Base-by-base conservation (phyloP, 2,797 vertebrate genomes). In the Columba guinea region DNA sequence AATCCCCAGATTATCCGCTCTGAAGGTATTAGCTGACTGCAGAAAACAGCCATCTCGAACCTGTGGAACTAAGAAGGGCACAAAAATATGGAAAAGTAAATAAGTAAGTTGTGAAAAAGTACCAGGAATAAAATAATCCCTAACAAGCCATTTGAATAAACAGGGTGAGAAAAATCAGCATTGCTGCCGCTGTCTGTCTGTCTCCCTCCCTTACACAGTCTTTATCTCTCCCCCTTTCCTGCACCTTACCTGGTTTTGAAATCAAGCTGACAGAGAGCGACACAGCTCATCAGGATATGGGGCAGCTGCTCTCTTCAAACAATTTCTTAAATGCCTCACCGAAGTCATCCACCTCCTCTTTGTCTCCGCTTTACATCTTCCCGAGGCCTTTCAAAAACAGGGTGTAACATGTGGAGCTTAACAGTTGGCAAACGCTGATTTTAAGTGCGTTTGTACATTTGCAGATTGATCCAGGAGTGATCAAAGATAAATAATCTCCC, bases 401-500 rank as follows among this genome's bases (percentile, higher is more conserved):
- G 19, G 46, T 67, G 52, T 69, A 94, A 81, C 7, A 51, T 71
- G 5, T 52, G 71, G 82, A 87, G 55, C 77, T 79, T 80, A 97
- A 94, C 96, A 96, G 91, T 90, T 92, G 93, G 94, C 90, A 91
- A 96, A 96, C 3, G 53, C 82, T 70, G 71, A 76, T 94, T 96
- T 95, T 90, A 95, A 97, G 88, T 68, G 77, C 7, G 51, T 93
- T 89, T 87, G 84, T 91, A 79, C 84, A 59, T 93, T 79, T 78
- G 52, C 59, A 90, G 94, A 96, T 96, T 97, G 94, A 97, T 97
- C 90, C 87, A 4, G 7, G 86, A 89, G 94, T 92, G 92, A 97
- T 95, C 95, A 96, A 96, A 96, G 94, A 90, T 92, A 93, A 96
- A 95, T 93, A 90, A 97, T 95, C 90, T 92, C 85, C 93, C 92